phyloP scores from a whole-genome alignment of 1,140 invertebrate genomes.

The Drosophila kurseongensis region DNA sequence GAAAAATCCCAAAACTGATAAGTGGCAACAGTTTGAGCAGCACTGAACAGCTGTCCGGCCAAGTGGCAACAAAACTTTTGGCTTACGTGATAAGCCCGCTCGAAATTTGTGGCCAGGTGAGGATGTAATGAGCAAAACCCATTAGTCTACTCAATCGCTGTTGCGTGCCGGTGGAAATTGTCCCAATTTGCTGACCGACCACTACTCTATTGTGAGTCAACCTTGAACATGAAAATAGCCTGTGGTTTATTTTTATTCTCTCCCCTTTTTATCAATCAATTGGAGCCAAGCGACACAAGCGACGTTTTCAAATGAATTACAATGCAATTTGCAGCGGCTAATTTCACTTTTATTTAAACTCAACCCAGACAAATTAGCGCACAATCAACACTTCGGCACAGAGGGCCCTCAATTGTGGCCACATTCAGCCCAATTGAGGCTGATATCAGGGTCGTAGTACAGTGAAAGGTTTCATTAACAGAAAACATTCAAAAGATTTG shows the following conservation, averaged over 20 bases:
- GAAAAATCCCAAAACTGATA: constrained; percentile 39
- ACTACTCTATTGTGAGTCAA: constrained; percentile 9
- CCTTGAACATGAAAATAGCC: constrained; percentile 53
- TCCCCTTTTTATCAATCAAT: constrained; percentile 16
- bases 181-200: constrained; percentile 39
- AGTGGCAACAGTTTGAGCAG: constrained; percentile 28
- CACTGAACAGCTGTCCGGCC: constrained; percentile 5
- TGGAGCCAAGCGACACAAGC: not conserved
- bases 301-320: constrained; percentile 54
- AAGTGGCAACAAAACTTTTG: constrained; percentile 21
- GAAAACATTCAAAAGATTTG: too few species aligned
- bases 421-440: constrained; percentile 28
- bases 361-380: constrained; percentile 52
- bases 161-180: constrained; percentile 36
- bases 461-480: not conserved
- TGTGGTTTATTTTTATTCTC: constrained; percentile 19
- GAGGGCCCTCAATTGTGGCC: constrained; percentile 43
- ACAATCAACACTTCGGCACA: constrained; percentile 43
- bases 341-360: constrained; percentile 73
- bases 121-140: constrained; percentile 17
- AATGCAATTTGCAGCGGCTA: constrained; percentile 62
- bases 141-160: constrained; percentile 15
- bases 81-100: constrained; percentile 25
- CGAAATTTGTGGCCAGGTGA: constrained; percentile 28
- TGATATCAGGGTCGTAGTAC: constrained; percentile 24